Conservation (phyloP, 2,113 vertebrate genomes). For the human (Homo sapiens) region GRCh38 chr14:75249001-75249500, state of each 20-base stretch:
- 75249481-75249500: background rate
- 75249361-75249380: background rate
- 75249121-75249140: background rate
- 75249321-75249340: background rate
- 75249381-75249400: background rate
- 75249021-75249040: background rate
- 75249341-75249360: background rate
- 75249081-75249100: background rate
- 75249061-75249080: background rate
- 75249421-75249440: background rate
- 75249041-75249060: background rate
- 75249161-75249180: background rate
- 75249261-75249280: background rate
- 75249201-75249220: background rate
- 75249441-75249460: background rate
- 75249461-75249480: background rate
- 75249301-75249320: background rate
- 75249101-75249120: background rate
- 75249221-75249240: background rate
- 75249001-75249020: background rate
- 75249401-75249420: background rate
- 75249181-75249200: background rate
- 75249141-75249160: background rate
- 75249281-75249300: rapidly evolving
- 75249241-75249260: background rate